Percentiles rank a stretch among this genome's conserved stretches.
These are phyloP conservation scores for Lemur catta DNA, from an alignment of 2,797 vertebrate species.

Conservation along the genomic window DNA sequence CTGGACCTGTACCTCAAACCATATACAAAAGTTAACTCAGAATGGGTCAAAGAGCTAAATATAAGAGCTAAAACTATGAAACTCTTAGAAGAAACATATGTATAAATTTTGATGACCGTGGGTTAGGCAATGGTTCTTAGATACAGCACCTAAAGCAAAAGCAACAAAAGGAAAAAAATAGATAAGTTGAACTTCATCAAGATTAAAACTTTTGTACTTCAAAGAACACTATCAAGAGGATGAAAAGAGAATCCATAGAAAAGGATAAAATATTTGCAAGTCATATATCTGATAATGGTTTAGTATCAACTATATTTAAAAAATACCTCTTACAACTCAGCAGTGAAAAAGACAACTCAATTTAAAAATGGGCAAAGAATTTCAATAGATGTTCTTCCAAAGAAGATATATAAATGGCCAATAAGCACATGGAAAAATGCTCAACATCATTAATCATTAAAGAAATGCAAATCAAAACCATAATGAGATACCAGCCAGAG, in stretches of 20 bases:
- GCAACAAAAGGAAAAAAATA: neutral
- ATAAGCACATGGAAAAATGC: neutral
- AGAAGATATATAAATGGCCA: neutral
- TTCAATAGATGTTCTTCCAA: neutral
- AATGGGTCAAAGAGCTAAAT: neutral
- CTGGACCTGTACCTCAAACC: neutral
- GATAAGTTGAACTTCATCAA: neutral
- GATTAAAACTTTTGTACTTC: neutral
- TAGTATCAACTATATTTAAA: neutral
- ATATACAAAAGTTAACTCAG: neutral
- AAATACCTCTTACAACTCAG: neutral
- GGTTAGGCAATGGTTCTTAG: neutral
- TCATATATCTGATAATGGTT: neutral
- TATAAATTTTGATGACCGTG: neutral
- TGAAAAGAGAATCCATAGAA: neutral
- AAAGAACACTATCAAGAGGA: neutral
- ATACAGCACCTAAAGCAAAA: neutral
- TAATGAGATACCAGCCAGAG: neutral
- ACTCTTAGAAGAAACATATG: neutral
- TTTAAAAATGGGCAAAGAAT: neutral
- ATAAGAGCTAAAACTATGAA: neutral
- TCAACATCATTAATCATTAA: neutral
- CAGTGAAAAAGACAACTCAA: neutral
- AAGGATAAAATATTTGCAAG: neutral
- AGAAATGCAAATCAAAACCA: neutral